Percentiles rank a stretch among this genome's conserved stretches.
phyloP scores from a whole-genome alignment of 2,888 invertebrate species.

The Xanthia icteritia region DNA sequence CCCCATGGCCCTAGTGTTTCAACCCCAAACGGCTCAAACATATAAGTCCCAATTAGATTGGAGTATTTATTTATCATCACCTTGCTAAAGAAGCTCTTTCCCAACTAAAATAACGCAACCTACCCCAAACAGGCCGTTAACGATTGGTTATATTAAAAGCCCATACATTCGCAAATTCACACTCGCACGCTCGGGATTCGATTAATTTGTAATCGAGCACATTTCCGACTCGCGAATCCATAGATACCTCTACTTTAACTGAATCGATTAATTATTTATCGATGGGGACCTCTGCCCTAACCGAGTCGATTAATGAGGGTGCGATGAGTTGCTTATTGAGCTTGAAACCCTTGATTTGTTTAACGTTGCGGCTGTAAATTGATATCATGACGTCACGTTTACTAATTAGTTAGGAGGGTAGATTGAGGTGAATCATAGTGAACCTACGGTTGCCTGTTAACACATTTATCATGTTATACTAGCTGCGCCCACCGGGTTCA shows the following conservation, averaged over 20 bases:
- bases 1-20: too few species aligned
- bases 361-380: slow-evolving; percentile 41
- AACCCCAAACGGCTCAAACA: too few species aligned
- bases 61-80: too few species aligned
- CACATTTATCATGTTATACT: not conserved
- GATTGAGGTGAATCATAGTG: slow-evolving; percentile 15
- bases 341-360: slow-evolving; percentile 38
- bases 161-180: slow-evolving; percentile 56
- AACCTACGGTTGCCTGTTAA: not conserved
- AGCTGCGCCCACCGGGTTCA: too few species aligned
- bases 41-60: too few species aligned
- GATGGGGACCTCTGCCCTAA: slow-evolving; percentile 40
- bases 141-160: slow-evolving; percentile 31
- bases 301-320: slow-evolving; percentile 44
- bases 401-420: slow-evolving; percentile 26
- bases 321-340: slow-evolving; percentile 51
- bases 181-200: slow-evolving; percentile 44
- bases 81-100: not conserved
- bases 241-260: slow-evolving; percentile 52
- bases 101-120: not conserved
- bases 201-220: slow-evolving; percentile 60
- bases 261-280: slow-evolving; percentile 57
- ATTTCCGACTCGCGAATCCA: slow-evolving; percentile 39
- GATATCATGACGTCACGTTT: slow-evolving; percentile 29
- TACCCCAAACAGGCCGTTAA: slow-evolving; percentile 4